phyloP scores from a whole-genome alignment of 2,113 vertebrate genomes.

The Thomomys bottae region DNA sequence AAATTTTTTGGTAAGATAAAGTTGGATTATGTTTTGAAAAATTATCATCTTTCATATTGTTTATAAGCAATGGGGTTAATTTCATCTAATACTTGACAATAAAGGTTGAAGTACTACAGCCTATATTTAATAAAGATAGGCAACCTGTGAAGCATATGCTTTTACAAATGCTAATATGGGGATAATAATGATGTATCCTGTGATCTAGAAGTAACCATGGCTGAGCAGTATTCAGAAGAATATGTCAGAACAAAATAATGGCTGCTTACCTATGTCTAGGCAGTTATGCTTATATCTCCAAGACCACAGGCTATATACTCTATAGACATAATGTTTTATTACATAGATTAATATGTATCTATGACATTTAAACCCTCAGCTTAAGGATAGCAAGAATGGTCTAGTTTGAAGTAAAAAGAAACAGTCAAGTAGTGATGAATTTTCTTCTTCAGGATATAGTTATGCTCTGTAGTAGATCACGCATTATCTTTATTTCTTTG shows the following conservation, averaged over 20 bases:
- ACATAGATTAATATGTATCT: no score
- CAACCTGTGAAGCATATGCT: background rate
- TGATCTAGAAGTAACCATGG: no score
- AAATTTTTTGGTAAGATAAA: slow-evolving; percentile 69
- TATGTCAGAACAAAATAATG: no score
- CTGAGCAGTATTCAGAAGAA: no score
- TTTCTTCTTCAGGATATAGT: background rate
- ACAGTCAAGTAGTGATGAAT: background rate
- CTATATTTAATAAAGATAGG: background rate
- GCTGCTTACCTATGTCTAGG: no score
- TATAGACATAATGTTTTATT: no score
- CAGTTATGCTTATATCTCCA: no score
- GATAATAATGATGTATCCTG: slow-evolving; percentile 28
- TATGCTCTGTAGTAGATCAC: background rate
- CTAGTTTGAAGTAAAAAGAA: background rate
- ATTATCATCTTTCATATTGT: slow-evolving; percentile 41
- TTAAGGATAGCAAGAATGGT: background rate
- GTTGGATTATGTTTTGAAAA: slow-evolving; percentile 40
- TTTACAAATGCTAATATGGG: background rate
- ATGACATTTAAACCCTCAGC: no score
- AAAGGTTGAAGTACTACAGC: slow-evolving; percentile 57
- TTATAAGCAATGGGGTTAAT: slow-evolving; percentile 64
- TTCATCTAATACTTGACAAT: slow-evolving; percentile 50
- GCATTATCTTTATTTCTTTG: background rate
- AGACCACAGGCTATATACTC: no score